Evolutionary conservation across 2,888 invertebrate genomes (phyloP).

Genomic region (Elmis aenea): DNA sequence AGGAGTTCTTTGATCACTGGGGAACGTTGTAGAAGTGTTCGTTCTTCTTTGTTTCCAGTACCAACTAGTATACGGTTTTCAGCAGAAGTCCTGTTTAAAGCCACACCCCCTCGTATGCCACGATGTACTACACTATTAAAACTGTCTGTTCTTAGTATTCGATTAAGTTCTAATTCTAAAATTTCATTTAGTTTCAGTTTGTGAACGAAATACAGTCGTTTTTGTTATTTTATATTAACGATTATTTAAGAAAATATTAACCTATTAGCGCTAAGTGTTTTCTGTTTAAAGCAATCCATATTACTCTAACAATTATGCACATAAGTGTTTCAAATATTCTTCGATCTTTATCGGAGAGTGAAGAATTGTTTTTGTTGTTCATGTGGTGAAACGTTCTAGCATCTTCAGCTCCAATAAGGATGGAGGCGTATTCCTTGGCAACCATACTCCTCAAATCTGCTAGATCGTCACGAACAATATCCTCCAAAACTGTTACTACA

Average conservation of each 20-base stretch:
- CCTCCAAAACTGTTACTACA: slow-evolving; percentile 48
- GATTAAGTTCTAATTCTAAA: slow-evolving; percentile 57
- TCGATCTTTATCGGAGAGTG: slow-evolving; percentile 60
- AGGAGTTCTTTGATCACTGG: slow-evolving; percentile 57
- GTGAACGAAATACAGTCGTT: neutral
- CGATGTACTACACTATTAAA: slow-evolving; percentile 55
- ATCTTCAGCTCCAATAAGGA: slow-evolving; percentile 55
- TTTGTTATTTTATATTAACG: neutral
- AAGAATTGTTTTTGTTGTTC: slow-evolving; percentile 52
- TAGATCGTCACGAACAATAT: slow-evolving; percentile 52
- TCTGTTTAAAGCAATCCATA: slow-evolving; percentile 60
- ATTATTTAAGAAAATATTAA: slow-evolving; percentile 33
- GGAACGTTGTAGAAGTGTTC: slow-evolving; percentile 55
- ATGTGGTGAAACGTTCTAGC: slow-evolving; percentile 57
- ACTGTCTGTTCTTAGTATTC: slow-evolving; percentile 56
- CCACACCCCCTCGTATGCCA: slow-evolving; percentile 40
- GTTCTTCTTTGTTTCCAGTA: slow-evolving; percentile 49
- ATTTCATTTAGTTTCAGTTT: slow-evolving; percentile 6
- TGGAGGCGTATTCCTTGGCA: slow-evolving; percentile 56
- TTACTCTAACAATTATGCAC: slow-evolving; percentile 55
- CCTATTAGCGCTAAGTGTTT: slow-evolving; percentile 58
- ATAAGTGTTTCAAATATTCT: slow-evolving; percentile 56
- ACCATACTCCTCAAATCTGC: slow-evolving; percentile 55
- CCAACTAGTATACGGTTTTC: slow-evolving; percentile 56
- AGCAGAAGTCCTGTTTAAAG: slow-evolving; percentile 36